Conservation (phyloP, 2,888 invertebrate species). For the Drosophila stalkeri region DNA sequence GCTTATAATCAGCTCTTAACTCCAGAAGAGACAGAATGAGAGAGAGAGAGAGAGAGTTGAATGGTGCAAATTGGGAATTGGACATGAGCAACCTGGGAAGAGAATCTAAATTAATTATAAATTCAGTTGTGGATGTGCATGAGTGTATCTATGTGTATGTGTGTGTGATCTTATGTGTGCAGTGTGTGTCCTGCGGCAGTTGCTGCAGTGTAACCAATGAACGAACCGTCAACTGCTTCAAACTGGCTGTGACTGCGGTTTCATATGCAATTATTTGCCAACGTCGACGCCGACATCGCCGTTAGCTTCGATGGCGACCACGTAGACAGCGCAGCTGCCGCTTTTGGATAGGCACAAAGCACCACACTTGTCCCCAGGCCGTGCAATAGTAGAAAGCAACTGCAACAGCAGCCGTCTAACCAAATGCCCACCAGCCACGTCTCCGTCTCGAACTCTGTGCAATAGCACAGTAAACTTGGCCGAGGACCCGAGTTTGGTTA, state of each 20-base stretch:
- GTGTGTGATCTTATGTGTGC: slow-evolving; percentile 9
- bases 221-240: slow-evolving; percentile 66
- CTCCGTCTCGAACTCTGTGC: slow-evolving; percentile 11
- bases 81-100: background rate
- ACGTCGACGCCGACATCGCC: slow-evolving; percentile 9
- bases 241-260: slow-evolving; percentile 70
- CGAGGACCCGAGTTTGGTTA: slow-evolving; percentile 60
- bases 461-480: slow-evolving; percentile 24
- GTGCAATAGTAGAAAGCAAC: background rate
- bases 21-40: background rate
- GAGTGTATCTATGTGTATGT: background rate
- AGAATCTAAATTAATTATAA: slow-evolving; percentile 66
- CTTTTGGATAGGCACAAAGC: slow-evolving; percentile 15
- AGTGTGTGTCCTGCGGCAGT: slow-evolving; percentile 24
- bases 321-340: slow-evolving; percentile 48
- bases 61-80: background rate
- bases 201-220: slow-evolving; percentile 38
- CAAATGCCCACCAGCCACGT: slow-evolving; percentile 21
- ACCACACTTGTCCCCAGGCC: slow-evolving; percentile 34
- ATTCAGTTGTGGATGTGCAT: slow-evolving; percentile 42
- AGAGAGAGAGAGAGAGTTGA: background rate
- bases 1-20: slow-evolving; percentile 19
- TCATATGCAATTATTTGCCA: slow-evolving; percentile 77
- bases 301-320: slow-evolving; percentile 8
- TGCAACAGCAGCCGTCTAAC: slow-evolving; percentile 23